Percentiles rank a stretch among this genome's conserved stretches.
Conservation (phyloP, 2,888 invertebrate species). For the Trissonchulus latispiculum region DNA sequence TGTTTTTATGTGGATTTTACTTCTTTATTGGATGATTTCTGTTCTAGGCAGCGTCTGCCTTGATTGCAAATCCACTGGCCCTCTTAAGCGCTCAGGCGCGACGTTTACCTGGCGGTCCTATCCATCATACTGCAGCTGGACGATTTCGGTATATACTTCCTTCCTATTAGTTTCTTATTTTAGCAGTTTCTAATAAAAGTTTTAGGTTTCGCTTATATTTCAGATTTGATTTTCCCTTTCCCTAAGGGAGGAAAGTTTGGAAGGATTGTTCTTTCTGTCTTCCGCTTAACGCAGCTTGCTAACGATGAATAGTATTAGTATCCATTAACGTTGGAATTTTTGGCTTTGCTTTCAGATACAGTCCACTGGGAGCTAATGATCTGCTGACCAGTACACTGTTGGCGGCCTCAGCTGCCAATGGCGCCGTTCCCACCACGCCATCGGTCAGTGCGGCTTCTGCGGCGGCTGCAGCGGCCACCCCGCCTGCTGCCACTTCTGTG, state of each 20-base stretch:
- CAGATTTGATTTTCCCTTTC: no score
- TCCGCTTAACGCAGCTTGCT: no score
- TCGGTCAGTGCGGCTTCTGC: no score
- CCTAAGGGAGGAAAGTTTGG: no score
- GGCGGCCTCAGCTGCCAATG: slow-evolving; percentile 17
- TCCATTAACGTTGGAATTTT: no score
- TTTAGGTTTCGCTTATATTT: no score
- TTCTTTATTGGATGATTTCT: no score
- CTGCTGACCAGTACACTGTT: slow-evolving; percentile 51
- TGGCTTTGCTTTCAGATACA: slow-evolving; percentile 56
- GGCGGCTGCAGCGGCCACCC: slow-evolving; percentile 10
- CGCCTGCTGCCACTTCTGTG: neutral
- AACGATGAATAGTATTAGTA: no score
- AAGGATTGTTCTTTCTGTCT: no score
- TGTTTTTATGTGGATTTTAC: no score
- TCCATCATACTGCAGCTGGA: slow-evolving; percentile 30
- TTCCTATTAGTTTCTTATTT: neutral
- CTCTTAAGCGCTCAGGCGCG: slow-evolving; percentile 34
- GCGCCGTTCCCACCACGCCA: no score
- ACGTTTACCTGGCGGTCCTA: slow-evolving; percentile 50
- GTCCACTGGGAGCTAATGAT: slow-evolving; percentile 65
- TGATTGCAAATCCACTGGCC: slow-evolving; percentile 31
- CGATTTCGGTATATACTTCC: slow-evolving; percentile 25
- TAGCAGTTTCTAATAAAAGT: no score
- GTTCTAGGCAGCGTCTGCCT: slow-evolving; percentile 31